phyloP scores from a whole-genome alignment of 2,888 invertebrate genomes.

The Drosophila anomalata region DNA sequence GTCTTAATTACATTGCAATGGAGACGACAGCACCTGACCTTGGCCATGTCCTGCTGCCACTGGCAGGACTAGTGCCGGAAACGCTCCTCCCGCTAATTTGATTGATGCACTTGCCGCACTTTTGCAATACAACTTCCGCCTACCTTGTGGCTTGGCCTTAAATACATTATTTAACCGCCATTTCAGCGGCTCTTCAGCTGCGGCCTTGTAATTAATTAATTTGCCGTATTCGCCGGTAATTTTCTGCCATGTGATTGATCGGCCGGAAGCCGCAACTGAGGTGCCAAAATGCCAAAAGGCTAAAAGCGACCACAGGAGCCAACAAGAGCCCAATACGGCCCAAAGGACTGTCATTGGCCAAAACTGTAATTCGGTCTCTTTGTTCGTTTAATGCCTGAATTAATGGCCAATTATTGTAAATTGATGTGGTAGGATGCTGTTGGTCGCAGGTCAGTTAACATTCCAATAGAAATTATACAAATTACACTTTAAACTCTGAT shows the following conservation, averaged over 20 bases:
- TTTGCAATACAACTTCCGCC: not conserved
- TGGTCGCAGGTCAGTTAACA: no score
- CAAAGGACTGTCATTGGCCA: not conserved
- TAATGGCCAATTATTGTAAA: not conserved
- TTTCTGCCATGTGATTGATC: slow-evolving; percentile 12
- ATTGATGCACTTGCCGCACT: slow-evolving; percentile 28
- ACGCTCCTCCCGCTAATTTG: slow-evolving; percentile 20
- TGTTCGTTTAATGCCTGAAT: no score
- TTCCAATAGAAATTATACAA: no score
- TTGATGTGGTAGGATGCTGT: no score
- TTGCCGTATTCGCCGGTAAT: not conserved
- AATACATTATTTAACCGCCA: slow-evolving; percentile 17
- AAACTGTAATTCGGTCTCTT: no score
- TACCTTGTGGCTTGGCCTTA: not conserved
- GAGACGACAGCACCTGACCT: slow-evolving; percentile 1
- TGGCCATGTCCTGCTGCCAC: not conserved
- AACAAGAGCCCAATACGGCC: no score
- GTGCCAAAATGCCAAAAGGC: slow-evolving; percentile 16
- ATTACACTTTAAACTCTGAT: no score
- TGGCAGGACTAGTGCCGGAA: slow-evolving; percentile 8
- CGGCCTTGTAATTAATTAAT: slow-evolving; percentile 29
- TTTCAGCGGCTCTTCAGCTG: slow-evolving; percentile 3
- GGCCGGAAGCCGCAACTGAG: slow-evolving; percentile 1
- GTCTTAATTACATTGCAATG: slow-evolving; percentile 25
- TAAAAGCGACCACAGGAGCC: not conserved